phyloP scores from a whole-genome alignment of 1,140 invertebrate species.

The Leptinotarsa defecta region DNA sequence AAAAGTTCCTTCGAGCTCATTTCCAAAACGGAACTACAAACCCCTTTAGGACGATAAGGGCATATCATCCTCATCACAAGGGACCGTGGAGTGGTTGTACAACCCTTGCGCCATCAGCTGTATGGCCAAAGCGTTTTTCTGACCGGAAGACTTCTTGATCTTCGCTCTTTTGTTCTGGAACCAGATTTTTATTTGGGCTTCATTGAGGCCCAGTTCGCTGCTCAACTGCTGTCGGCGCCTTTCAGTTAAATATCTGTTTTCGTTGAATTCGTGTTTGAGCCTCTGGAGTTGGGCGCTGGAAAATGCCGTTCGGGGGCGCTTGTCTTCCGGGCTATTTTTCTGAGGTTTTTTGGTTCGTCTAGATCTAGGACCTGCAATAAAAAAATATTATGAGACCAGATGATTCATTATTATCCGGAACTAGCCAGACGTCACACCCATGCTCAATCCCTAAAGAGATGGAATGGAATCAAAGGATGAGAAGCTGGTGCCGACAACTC shows the following conservation, averaged over 20 bases:
- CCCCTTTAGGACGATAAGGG: constrained; percentile 40
- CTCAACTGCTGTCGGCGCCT: constrained; percentile 85
- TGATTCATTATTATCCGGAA: neutral
- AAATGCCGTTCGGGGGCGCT: constrained; percentile 96
- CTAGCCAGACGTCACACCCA: too few species aligned
- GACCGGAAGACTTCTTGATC: constrained; percentile 86
- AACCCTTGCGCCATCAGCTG: constrained; percentile 90
- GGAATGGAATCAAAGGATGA: too few species aligned
- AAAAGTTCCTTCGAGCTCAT: constrained; percentile 54
- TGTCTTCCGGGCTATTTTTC: constrained; percentile 75
- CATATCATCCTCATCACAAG: constrained; percentile 73
- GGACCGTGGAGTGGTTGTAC: constrained; percentile 86
- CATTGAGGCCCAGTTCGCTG: constrained; percentile 84
- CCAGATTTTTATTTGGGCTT: constrained; percentile 96
- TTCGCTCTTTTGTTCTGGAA: constrained; percentile 96
- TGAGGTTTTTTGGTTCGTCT: constrained; percentile 75
- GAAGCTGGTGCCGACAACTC: too few species aligned
- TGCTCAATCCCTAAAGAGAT: too few species aligned
- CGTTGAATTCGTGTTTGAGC: constrained; percentile 89
- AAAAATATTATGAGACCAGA: constrained; percentile 7
- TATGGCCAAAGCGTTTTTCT: constrained; percentile 82
- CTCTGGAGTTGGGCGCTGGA: constrained; percentile 91
- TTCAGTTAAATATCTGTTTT: constrained; percentile 91
- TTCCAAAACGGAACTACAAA: constrained; percentile 66
- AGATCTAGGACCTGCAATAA: constrained; percentile 82